phyloP scores from a whole-genome alignment of 2,888 invertebrate genomes.

The Notocelia uddmanniana region DNA sequence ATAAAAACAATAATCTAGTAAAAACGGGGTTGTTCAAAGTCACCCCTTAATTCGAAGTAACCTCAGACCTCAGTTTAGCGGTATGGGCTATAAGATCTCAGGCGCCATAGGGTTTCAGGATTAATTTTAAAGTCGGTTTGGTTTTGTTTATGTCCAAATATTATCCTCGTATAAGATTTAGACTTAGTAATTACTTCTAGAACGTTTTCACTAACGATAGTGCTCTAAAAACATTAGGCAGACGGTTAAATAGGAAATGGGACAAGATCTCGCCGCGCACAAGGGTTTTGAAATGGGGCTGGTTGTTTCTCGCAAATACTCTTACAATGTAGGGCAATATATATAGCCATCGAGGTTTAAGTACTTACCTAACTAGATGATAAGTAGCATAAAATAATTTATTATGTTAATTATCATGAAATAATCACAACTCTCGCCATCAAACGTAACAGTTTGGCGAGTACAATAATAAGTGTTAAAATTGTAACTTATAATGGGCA shows the following conservation, averaged over 20 bases:
- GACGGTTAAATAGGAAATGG: background rate
- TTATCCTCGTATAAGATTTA: background rate
- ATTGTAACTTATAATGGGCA: too few relatives aligned
- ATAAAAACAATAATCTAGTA: too few relatives aligned
- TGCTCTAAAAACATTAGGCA: background rate
- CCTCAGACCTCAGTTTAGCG: too few relatives aligned
- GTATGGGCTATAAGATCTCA: background rate
- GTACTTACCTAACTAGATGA: background rate
- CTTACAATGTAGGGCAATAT: too few relatives aligned
- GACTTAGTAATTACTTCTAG: background rate
- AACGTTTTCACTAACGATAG: background rate
- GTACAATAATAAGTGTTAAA: too few relatives aligned
- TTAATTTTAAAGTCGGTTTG: background rate
- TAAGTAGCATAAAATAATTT: background rate
- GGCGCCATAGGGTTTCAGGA: background rate
- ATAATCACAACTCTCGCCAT: too few relatives aligned
- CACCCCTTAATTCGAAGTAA: too few relatives aligned
- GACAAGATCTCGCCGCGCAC: background rate
- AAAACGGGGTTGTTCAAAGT: too few relatives aligned
- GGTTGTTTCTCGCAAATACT: too few relatives aligned
- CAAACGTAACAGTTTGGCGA: too few relatives aligned
- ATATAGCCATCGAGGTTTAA: too few relatives aligned
- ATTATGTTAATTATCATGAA: background rate
- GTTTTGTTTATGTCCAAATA: too few relatives aligned
- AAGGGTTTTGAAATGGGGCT: background rate